phyloP scores from a whole-genome alignment of 1,140 invertebrate genomes.

The Cydia pomonella region DNA sequence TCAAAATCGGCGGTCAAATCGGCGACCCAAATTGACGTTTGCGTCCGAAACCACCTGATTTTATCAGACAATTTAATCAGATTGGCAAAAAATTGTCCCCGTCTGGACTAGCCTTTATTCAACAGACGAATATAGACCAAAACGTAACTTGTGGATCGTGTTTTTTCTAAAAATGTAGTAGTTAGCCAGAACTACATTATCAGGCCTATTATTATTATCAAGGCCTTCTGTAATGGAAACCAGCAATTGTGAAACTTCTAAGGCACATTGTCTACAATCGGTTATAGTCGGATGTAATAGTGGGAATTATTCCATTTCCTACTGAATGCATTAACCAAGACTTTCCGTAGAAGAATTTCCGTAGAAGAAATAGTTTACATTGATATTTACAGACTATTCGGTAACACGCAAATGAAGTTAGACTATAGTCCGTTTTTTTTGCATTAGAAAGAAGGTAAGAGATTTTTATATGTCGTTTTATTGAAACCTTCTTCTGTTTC shows the following conservation, averaged over 20 bases:
- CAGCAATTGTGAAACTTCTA: background rate
- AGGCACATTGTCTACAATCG: background rate
- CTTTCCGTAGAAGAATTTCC: background rate
- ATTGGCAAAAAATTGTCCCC: too few relatives aligned
- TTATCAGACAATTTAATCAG: too few relatives aligned
- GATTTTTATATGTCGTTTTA: too few relatives aligned
- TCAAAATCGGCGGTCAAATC: too few relatives aligned
- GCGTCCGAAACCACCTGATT: too few relatives aligned
- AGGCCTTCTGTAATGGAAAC: background rate
- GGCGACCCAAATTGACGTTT: too few relatives aligned
- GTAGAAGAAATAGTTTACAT: conserved; percentile 6
- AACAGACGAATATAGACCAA: too few relatives aligned
- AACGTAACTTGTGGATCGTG: too few relatives aligned
- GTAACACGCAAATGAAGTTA: background rate
- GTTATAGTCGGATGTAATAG: background rate
- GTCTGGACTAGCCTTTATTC: too few relatives aligned
- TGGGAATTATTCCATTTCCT: conserved; percentile 1
- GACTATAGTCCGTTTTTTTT: too few relatives aligned
- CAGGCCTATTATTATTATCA: background rate
- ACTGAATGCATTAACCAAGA: conserved; percentile 1
- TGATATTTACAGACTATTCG: background rate
- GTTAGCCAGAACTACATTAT: background rate
- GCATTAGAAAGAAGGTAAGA: too few relatives aligned
- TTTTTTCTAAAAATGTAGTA: background rate
- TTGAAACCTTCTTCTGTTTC: too few relatives aligned